Percentiles rank a stretch among this genome's conserved stretches.
Conservation (phyloP, 64 coral and sea anemone genomes). For the Actinia equina region DNA sequence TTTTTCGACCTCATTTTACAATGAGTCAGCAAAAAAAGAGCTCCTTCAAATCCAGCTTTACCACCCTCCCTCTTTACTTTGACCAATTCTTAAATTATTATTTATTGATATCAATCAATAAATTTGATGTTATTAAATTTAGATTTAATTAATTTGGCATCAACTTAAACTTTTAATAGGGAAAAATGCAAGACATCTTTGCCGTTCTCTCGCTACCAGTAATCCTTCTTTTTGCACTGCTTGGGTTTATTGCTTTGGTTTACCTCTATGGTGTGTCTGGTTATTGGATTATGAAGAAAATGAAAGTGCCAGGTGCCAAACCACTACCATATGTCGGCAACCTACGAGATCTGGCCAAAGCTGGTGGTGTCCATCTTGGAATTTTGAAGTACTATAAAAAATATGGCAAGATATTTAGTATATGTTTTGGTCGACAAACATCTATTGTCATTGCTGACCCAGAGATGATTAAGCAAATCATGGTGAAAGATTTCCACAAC, state of each 20-base stretch:
- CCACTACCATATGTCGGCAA: slow-evolving; percentile 62
- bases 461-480: slow-evolving; percentile 49
- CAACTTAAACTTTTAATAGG: background rate
- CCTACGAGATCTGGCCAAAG: slow-evolving; percentile 42
- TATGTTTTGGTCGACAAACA: slow-evolving; percentile 24
- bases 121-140: too few species aligned
- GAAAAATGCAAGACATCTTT: background rate
- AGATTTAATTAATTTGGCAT: background rate
- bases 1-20: too few species aligned
- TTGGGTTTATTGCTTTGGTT: slow-evolving; percentile 5
- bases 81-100: too few species aligned
- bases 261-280: slow-evolving; percentile 49
- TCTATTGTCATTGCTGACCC: slow-evolving; percentile 52
- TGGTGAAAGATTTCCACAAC: slow-evolving; percentile 67
- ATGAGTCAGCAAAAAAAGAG: too few species aligned
- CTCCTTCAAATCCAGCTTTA: too few species aligned
- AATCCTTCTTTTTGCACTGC: background rate
- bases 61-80: too few species aligned
- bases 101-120: too few species aligned
- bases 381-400: slow-evolving; percentile 37
- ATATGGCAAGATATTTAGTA: slow-evolving; percentile 63
- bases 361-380: slow-evolving; percentile 38
- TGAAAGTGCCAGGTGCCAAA: slow-evolving; percentile 60
- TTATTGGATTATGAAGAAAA: slow-evolving; percentile 40
- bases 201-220: background rate